phyloP scores from a whole-genome alignment of 2,113 vertebrate species.

The Dinomys branickii region DNA sequence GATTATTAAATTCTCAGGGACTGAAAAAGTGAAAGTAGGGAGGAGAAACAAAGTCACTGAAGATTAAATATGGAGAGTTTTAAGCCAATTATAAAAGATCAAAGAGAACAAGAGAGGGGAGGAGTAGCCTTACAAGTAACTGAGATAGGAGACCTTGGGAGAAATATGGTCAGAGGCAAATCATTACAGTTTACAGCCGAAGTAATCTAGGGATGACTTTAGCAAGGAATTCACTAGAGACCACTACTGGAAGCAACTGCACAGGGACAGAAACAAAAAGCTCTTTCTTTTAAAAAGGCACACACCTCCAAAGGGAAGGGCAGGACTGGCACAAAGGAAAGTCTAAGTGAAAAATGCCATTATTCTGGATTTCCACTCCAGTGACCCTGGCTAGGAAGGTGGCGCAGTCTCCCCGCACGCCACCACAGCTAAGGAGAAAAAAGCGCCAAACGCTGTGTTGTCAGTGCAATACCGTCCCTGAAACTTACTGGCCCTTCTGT shows the following conservation, averaged over 20 bases:
- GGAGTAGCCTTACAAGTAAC: conserved; percentile 84
- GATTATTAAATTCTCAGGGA: conserved; percentile 67
- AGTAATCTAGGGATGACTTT: conserved; percentile 83
- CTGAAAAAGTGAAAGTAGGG: conserved; percentile 67
- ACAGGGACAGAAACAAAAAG: conserved; percentile 72
- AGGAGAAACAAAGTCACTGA: conserved; percentile 80
- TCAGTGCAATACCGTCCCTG: not conserved
- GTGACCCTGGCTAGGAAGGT: not conserved
- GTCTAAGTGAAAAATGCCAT: not conserved
- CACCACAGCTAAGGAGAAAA: not conserved
- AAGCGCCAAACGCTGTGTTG: not conserved
- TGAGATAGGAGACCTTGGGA: conserved; percentile 86
- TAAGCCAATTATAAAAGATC: conserved; percentile 87
- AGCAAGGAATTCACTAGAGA: conserved; percentile 77
- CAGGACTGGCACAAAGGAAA: not conserved
- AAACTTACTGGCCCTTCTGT: not conserved
- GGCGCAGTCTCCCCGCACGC: not conserved
- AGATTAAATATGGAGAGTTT: conserved; percentile 80
- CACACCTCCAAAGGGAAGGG: not conserved
- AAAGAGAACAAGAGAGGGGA: conserved; percentile 86
- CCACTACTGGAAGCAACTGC: conserved; percentile 50
- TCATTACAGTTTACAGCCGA: conserved; percentile 82
- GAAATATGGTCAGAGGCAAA: conserved; percentile 85
- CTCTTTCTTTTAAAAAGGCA: conserved; percentile 63
- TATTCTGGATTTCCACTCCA: not conserved